Percentiles rank a stretch among this genome's conserved stretches.
phyloP scores from a whole-genome alignment of 2,888 invertebrate species.

The Arge pagana region DNA sequence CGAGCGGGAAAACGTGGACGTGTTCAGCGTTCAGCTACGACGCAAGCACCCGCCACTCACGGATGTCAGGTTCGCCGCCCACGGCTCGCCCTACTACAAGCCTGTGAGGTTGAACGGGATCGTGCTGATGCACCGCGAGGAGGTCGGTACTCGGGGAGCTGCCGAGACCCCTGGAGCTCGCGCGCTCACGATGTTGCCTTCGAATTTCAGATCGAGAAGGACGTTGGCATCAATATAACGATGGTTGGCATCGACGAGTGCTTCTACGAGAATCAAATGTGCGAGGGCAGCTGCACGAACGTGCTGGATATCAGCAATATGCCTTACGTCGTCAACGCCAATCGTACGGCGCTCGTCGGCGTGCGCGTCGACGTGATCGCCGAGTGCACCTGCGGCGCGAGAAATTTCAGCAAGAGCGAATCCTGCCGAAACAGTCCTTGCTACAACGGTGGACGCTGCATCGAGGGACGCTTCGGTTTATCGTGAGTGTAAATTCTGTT shows the following conservation, averaged over 20 bases:
- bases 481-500: constrained; percentile 50
- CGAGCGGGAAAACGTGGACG: constrained; percentile 87
- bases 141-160: constrained; percentile 59
- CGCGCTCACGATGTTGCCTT: neutral
- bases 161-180: neutral
- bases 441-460: constrained; percentile 95
- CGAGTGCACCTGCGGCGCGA: constrained; percentile 91
- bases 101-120: constrained; percentile 93
- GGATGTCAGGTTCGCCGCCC: constrained; percentile 92
- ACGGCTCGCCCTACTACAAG: constrained; percentile 94
- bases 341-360: constrained; percentile 95
- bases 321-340: constrained; percentile 96
- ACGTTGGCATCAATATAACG: constrained; percentile 93
- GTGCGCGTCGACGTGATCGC: constrained; percentile 91
- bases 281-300: constrained; percentile 96
- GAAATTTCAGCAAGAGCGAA: constrained; percentile 89
- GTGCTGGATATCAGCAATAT: constrained; percentile 84
- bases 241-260: constrained; percentile 99
- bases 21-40: constrained; percentile 93
- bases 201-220: constrained; percentile 74
- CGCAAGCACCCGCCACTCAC: constrained; percentile 87
- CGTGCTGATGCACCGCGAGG: constrained; percentile 89
- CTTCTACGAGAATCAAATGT: constrained; percentile 91
- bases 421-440: constrained; percentile 90
- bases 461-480: constrained; percentile 86